Percentiles rank a stretch among this genome's conserved stretches.
These are phyloP conservation scores for Cotesia chilonis DNA, from an alignment of 1,140 invertebrate genomes.

Conservation along the genomic window DNA sequence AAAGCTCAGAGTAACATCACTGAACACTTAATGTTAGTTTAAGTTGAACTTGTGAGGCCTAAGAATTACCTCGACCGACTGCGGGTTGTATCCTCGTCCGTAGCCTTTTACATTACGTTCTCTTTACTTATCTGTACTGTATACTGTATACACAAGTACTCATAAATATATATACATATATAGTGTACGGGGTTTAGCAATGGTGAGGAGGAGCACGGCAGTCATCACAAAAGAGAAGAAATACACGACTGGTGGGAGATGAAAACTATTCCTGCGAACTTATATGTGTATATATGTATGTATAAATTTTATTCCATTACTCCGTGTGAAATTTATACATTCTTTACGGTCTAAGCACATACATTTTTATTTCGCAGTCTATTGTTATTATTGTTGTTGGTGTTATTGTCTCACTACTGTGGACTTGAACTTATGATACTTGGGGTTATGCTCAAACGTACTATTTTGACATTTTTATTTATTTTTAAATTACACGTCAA, in stretches of 20 bases:
- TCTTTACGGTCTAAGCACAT: slow-evolving; percentile 25
- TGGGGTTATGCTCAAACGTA: no score
- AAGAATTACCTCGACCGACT: slow-evolving; percentile 32
- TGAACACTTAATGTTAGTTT: background rate
- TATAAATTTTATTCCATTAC: background rate
- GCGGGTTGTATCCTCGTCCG: slow-evolving; percentile 27
- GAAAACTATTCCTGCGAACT: slow-evolving; percentile 14
- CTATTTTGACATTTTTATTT: no score
- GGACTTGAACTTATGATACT: no score
- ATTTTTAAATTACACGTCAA: no score
- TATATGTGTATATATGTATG: no score
- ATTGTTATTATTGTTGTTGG: background rate
- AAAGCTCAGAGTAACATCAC: background rate
- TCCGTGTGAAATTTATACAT: slow-evolving; percentile 25
- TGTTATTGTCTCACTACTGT: background rate
- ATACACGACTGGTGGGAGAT: slow-evolving; percentile 18
- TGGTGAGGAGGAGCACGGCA: background rate
- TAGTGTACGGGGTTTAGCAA: no score
- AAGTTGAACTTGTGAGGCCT: slow-evolving; percentile 26
- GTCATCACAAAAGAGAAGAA: slow-evolving; percentile 7
- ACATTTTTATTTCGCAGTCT: slow-evolving; percentile 4
- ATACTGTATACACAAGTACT: no score
- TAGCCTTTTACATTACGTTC: slow-evolving; percentile 14
- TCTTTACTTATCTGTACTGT: no score
- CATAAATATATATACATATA: no score